Conservation (phyloP, 2,797 vertebrate genomes). For the Martes flavigula region DNA sequence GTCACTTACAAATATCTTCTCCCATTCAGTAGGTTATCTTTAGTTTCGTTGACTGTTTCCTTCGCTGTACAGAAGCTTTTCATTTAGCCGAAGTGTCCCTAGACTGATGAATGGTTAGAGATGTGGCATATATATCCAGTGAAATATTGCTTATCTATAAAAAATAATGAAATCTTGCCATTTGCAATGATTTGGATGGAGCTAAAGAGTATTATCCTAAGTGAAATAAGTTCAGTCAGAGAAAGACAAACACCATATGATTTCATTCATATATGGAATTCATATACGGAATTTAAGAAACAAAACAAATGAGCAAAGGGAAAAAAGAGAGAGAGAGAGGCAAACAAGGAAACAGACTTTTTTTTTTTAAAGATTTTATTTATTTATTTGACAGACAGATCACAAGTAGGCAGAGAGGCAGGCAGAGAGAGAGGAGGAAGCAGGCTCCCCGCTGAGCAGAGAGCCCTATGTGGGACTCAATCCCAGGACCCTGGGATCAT, state of each 20-base stretch:
- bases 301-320: not conserved
- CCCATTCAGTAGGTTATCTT: not conserved
- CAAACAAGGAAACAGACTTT: not conserved
- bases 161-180: not conserved
- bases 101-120: not conserved
- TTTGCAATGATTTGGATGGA: not conserved
- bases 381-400: too few species aligned
- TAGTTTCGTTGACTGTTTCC: not conserved
- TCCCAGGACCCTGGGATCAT: too few species aligned
- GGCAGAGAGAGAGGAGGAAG: too few species aligned
- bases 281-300: not conserved
- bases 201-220: not conserved
- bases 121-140: not conserved
- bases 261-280: not conserved
- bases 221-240: not conserved
- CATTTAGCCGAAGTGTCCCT: not conserved
- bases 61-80: not conserved
- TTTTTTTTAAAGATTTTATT: too few species aligned
- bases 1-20: not conserved
- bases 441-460: too few species aligned
- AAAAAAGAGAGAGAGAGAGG: not conserved
- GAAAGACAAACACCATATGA: not conserved
- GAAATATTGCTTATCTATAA: not conserved
- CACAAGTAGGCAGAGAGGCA: too few species aligned
- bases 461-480: too few species aligned